Evolutionary conservation across 1,140 invertebrate genomes (phyloP), one percentile per base, ranked within the genome.

Genomic region (Leptinotarsa texana): DNA sequence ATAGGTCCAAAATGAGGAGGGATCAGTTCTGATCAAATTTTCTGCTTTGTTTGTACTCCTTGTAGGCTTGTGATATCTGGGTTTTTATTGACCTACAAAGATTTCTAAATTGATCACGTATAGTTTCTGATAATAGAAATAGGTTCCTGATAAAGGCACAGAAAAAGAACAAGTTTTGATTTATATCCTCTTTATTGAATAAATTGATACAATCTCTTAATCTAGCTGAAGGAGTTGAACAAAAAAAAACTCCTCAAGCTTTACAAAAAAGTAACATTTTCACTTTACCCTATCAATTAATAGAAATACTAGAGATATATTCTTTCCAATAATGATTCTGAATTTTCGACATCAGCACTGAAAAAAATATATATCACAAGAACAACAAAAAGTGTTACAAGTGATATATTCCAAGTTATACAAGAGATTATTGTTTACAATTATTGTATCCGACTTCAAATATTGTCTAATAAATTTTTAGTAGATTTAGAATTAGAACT

Each of bases 381-480:
- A 65, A 42, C 21, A 15, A 65, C 17, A 63, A 73, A 63, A 73
- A 73, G 33, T n/a, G 13, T 57, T 22, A 63, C 18, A 13, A 49
- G 42, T 65, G 21, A 63, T 65, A 73, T 65, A 73, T 73, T 33
- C 48, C 42, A 48, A 65, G 27, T 73, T 47, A 51, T 70, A 57
- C 48, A 21, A 33, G 42, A 69, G 21, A 24, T 73, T 73, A 73
- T 73, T 73, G 71, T 73, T 73, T 65, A 73, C 63, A 65, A 73
- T 73, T 73, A 73, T 73, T 73, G 71, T 73, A 73, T 73, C 63
- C 63, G 71, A 73, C 71, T 65, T 73, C 63, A 73, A 51, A 73
- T 73, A 73, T 73, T 73, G 71, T 73, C 71, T 73, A 73, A 73
- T 73, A 47, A 73, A 65, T 73, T 65, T 27, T 42, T 27, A 65